These are phyloP conservation scores for Epizoanthus rinbou DNA, from an alignment of 92 coral and sea anemone species.

Conservation along the genomic window DNA sequence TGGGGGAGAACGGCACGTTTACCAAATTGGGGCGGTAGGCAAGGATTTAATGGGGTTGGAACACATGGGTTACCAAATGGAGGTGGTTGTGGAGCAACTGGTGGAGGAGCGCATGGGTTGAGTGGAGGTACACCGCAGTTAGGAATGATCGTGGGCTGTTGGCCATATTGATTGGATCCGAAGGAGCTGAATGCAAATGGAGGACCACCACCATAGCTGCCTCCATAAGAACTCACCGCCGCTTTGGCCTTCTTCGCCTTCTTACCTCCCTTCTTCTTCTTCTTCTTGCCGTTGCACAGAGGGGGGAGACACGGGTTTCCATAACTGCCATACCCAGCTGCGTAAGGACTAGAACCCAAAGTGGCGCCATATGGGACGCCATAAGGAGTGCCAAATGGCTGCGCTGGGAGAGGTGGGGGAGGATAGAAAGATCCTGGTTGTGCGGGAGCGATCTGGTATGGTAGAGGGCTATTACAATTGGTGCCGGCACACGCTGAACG, in stretches of 20 bases:
- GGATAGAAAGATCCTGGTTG: constrained; percentile 8
- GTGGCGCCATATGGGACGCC: constrained; percentile 37
- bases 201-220: constrained; percentile 43
- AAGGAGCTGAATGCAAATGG: constrained; percentile 43
- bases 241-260: constrained; percentile 14
- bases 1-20: constrained; percentile 49
- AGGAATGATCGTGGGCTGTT: constrained; percentile 18
- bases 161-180: constrained; percentile 37
- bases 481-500: constrained; percentile 32
- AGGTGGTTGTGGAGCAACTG: constrained; percentile 42
- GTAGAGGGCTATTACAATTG: constrained; percentile 21
- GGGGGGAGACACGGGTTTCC: constrained; percentile 39
- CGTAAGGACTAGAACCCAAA: constrained; percentile 18
- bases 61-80: constrained; percentile 53
- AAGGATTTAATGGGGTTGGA: constrained; percentile 11
- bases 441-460: constrained; percentile 25
- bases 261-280: neutral
- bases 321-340: neutral
- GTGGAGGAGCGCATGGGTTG: constrained; percentile 44
- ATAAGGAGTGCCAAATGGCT: constrained; percentile 38
- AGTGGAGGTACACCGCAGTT: constrained; percentile 43
- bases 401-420: constrained; percentile 7
- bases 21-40: constrained; percentile 19
- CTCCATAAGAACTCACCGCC: constrained; percentile 25
- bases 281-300: neutral